phyloP scores from a whole-genome alignment of 2,888 invertebrate species.

The Dryadula phaetusa region DNA sequence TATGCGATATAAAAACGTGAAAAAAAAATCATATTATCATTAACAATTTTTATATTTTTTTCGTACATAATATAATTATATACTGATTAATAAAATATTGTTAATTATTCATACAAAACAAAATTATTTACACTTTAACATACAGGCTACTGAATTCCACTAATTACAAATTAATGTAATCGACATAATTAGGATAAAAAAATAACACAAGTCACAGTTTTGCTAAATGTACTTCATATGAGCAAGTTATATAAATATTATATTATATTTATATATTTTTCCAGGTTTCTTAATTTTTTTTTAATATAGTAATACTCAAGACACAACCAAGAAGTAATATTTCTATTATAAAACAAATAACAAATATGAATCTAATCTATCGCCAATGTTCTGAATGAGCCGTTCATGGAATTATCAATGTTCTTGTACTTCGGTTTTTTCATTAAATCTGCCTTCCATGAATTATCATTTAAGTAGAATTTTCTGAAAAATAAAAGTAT shows the following conservation, averaged over 20 bases:
- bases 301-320: no score
- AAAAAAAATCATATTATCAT: no score
- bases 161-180: background rate
- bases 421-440: slow-evolving; percentile 65
- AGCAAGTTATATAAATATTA: no score
- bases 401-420: slow-evolving; percentile 68
- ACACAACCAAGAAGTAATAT: background rate
- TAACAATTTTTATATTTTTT: no score
- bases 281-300: no score
- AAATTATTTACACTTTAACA: background rate
- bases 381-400: slow-evolving; percentile 83
- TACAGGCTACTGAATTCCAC: background rate
- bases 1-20: no score
- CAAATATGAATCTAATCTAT: slow-evolving; percentile 74
- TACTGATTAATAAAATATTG: background rate
- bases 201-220: no score
- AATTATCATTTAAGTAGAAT: slow-evolving; percentile 72
- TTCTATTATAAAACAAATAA: no score
- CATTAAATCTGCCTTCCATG: slow-evolving; percentile 85
- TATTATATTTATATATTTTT: no score
- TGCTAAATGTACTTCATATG: no score
- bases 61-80: no score
- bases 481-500: slow-evolving; percentile 68
- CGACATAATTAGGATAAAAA: background rate
- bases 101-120: background rate